phyloP scores from a whole-genome alignment of 2,888 invertebrate species.

The Timema cristinae region DNA sequence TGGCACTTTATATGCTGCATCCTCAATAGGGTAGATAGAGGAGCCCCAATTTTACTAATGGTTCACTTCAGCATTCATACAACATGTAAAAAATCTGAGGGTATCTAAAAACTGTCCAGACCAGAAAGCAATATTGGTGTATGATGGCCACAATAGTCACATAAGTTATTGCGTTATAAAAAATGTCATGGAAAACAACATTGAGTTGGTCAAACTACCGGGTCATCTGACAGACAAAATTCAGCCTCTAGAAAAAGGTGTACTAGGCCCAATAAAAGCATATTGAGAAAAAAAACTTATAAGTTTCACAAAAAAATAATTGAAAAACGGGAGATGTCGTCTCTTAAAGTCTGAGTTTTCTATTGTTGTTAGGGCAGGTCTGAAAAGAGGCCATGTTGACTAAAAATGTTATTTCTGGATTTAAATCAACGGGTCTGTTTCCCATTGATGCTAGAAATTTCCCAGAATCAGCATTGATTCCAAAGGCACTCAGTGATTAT shows the following conservation, averaged over 20 bases:
- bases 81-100: background rate
- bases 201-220: background rate
- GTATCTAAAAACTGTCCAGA: background rate
- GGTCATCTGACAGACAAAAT: background rate
- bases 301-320: background rate
- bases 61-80: background rate
- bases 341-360: no score
- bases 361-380: no score
- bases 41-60: background rate
- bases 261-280: background rate
- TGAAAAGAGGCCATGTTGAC: background rate
- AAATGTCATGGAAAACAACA: background rate
- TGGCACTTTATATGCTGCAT: slow-evolving; percentile 2
- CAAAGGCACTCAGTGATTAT: background rate
- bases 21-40: background rate
- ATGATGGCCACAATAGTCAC: slow-evolving; percentile 6
- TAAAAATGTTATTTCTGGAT: background rate
- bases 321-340: background rate
- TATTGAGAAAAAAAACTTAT: background rate
- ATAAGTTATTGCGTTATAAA: background rate
- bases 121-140: background rate
- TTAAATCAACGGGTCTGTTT: background rate
- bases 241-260: slow-evolving; percentile 1
- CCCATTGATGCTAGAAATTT: background rate
- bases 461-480: background rate